A percentile compares a stretch with the other conserved stretches of the same genome.
Conservation (phyloP, 2,888 invertebrate genomes). For the Epicampocera succincta region DNA sequence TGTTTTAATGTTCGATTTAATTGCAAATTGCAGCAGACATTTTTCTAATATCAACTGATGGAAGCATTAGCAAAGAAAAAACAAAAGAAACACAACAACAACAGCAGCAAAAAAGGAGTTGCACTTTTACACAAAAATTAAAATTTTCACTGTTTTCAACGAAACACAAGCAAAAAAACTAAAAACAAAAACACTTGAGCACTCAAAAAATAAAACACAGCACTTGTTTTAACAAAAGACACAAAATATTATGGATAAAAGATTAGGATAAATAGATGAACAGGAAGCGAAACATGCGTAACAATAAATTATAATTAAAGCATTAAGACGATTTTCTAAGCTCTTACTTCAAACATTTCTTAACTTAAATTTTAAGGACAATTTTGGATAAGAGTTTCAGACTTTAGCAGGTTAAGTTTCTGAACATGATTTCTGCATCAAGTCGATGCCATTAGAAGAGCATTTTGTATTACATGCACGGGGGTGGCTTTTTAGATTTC, state of each 20-base stretch:
- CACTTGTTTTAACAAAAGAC: constrained; percentile 16
- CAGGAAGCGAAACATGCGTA: constrained; percentile 37
- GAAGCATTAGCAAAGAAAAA: constrained; percentile 25
- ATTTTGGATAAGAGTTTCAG: no score
- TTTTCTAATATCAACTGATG: constrained; percentile 1
- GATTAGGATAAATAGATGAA: neutral
- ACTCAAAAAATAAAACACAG: constrained; percentile 28
- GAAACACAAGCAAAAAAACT: constrained; percentile 45
- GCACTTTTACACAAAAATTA: constrained; percentile 1
- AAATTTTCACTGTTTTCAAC: constrained; percentile 36
- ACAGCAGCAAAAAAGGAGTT: no score
- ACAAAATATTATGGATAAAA: neutral
- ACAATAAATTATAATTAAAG: constrained; percentile 12
- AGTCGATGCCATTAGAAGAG: no score
- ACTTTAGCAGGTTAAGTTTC: no score
- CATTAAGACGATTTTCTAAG: neutral
- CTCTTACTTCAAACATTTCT: neutral
- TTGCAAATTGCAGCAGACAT: constrained; percentile 11
- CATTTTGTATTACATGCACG: no score
- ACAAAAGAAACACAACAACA: no score
- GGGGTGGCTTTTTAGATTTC: no score
- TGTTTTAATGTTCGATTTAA: constrained; percentile 21
- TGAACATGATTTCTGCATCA: no score
- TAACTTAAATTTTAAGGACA: no score
- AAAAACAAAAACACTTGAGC: constrained; percentile 42